A percentile compares a stretch with the other conserved stretches of the same genome.
phyloP scores from a whole-genome alignment of 64 coral and sea anemone genomes.

The Cladopsammia gracilis region DNA sequence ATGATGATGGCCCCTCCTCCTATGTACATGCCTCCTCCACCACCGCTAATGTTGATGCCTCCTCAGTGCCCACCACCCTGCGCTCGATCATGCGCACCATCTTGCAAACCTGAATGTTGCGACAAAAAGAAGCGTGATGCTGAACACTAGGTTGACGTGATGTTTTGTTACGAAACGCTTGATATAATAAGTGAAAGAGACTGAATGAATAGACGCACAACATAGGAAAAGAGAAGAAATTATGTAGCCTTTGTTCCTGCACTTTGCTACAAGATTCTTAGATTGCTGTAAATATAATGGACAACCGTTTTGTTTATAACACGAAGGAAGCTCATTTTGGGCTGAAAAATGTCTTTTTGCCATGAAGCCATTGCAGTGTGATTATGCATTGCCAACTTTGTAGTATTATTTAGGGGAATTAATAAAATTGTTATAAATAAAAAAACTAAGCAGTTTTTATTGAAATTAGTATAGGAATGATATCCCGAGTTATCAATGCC shows the following conservation, averaged over 20 bases:
- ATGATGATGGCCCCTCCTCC: slow-evolving; percentile 33
- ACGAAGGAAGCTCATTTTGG: not conserved
- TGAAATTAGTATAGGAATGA: too few species aligned
- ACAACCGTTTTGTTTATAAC: slow-evolving; percentile 10
- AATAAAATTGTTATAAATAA: too few species aligned
- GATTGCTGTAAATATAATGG: slow-evolving; percentile 9
- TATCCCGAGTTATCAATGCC: too few species aligned
- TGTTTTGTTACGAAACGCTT: not conserved
- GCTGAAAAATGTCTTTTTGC: not conserved
- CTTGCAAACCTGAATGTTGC: slow-evolving; percentile 49
- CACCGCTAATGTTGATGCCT: slow-evolving; percentile 1
- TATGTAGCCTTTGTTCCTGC: not conserved
- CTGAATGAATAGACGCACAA: not conserved
- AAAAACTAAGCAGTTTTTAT: too few species aligned
- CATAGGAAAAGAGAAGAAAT: not conserved
- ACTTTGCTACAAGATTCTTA: not conserved
- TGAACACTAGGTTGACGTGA: not conserved
- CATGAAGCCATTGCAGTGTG: not conserved
- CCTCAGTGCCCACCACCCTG: slow-evolving; percentile 34
- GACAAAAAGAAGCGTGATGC: slow-evolving; percentile 46
- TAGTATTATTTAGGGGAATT: not conserved
- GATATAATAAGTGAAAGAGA: not conserved
- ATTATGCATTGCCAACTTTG: not conserved
- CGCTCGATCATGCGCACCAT: slow-evolving; percentile 47
- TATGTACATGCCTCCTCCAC: slow-evolving; percentile 25